Evolutionary conservation across 2,797 vertebrate species (phyloP).

Genomic region (Tadarida brasiliensis): DNA sequence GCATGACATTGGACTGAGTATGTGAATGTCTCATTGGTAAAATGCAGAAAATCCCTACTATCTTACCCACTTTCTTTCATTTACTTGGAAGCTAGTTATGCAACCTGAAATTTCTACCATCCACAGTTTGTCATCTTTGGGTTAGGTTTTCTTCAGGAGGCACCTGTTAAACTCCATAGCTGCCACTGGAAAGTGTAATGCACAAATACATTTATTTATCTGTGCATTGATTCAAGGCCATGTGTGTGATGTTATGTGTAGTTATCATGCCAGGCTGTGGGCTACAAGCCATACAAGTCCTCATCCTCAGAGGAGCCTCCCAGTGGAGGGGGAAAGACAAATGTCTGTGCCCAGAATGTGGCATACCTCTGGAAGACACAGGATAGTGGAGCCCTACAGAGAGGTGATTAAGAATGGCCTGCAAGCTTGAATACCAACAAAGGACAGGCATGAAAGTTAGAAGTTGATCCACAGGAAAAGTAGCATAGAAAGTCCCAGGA

Average conservation of each 20-base stretch:
- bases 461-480: neutral
- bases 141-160: neutral
- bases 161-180: neutral
- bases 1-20: neutral
- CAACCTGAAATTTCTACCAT: neutral
- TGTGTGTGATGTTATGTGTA: neutral
- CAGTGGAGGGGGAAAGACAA: neutral
- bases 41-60: neutral
- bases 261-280: neutral
- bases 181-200: neutral
- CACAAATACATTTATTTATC: neutral
- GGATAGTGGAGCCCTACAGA: neutral
- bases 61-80: neutral
- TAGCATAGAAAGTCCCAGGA: neutral
- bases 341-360: neutral
- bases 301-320: neutral
- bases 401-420: neutral
- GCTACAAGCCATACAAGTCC: neutral
- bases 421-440: neutral
- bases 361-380: neutral
- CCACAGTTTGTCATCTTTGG: neutral
- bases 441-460: neutral
- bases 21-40: neutral
- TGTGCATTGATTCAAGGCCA: neutral
- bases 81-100: neutral